Evolutionary conservation across 2,113 vertebrate genomes (phyloP).

Genomic region (Hyla sarda): DNA sequence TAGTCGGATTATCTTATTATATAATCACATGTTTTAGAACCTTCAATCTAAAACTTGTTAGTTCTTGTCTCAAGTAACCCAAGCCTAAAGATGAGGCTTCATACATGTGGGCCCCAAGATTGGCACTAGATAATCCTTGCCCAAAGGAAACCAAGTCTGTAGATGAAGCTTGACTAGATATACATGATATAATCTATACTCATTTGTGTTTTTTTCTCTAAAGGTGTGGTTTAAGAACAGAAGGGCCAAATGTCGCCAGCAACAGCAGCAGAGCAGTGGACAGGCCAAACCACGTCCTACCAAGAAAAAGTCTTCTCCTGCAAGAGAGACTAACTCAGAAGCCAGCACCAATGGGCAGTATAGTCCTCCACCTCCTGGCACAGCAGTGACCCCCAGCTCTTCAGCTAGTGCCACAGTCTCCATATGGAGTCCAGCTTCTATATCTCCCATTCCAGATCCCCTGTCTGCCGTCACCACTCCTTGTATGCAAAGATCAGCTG

Average conservation of each 20-base stretch:
- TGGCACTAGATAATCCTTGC: neutral
- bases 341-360: slow-evolving; percentile 74
- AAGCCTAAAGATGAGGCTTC: neutral
- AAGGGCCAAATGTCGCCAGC: slow-evolving; percentile 84
- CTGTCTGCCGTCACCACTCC: slow-evolving; percentile 73
- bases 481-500: slow-evolving; percentile 76
- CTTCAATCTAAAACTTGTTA: neutral
- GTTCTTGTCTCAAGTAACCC: neutral
- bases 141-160: neutral
- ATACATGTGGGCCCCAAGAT: neutral
- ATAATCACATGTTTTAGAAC: neutral
- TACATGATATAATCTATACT: neutral
- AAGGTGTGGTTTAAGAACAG: slow-evolving; percentile 89
- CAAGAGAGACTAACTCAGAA: slow-evolving; percentile 74
- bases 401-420: slow-evolving; percentile 81
- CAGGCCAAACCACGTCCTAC: slow-evolving; percentile 81
- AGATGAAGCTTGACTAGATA: neutral
- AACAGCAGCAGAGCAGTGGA: slow-evolving; percentile 84
- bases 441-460: slow-evolving; percentile 82
- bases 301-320: slow-evolving; percentile 82
- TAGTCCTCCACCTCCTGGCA: slow-evolving; percentile 76
- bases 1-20: neutral
- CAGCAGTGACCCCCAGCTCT: slow-evolving; percentile 76
- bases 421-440: slow-evolving; percentile 87
- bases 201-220: neutral